phyloP scores from a whole-genome alignment of 2,797 vertebrate species.

The Poecilia velifera region DNA sequence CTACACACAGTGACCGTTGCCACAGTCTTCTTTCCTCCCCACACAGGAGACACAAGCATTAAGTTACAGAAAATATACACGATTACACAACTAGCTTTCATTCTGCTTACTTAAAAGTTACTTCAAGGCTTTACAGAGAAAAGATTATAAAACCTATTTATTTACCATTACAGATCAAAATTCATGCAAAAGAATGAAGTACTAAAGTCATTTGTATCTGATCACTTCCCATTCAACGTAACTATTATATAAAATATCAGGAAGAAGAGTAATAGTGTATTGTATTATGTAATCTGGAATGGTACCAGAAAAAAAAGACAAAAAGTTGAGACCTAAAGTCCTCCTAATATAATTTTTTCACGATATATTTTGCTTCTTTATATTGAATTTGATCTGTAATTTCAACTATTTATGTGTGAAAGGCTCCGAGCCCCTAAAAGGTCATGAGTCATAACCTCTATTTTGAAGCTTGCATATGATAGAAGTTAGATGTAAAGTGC shows the following conservation, averaged over 20 bases:
- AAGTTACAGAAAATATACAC: slow-evolving; percentile 1
- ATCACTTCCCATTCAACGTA: not conserved
- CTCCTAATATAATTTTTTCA: not conserved
- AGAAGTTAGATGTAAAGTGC: slow-evolving; percentile 73
- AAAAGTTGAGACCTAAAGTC: not conserved
- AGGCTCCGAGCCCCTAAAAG: not conserved
- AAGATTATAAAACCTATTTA: not conserved
- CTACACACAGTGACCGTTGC: slow-evolving; percentile 26
- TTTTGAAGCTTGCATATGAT: slow-evolving; percentile 58
- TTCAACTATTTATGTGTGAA: not conserved
- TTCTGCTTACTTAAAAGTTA: not conserved
- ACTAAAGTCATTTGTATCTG: not conserved
- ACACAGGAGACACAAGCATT: slow-evolving; percentile 18
- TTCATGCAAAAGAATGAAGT: not conserved
- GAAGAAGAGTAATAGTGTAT: not conserved
- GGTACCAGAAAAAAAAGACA: not conserved
- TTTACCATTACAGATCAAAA: slow-evolving; percentile 7
- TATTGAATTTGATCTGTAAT: not conserved
- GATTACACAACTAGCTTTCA: not conserved
- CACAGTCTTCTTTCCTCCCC: not conserved
- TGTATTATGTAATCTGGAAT: not conserved
- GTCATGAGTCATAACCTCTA: not conserved
- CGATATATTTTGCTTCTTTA: not conserved
- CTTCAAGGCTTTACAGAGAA: not conserved
- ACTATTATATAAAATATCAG: not conserved